Evolutionary conservation across 1,140 invertebrate genomes (phyloP).

Genomic region (Glossosoma conforme): DNA sequence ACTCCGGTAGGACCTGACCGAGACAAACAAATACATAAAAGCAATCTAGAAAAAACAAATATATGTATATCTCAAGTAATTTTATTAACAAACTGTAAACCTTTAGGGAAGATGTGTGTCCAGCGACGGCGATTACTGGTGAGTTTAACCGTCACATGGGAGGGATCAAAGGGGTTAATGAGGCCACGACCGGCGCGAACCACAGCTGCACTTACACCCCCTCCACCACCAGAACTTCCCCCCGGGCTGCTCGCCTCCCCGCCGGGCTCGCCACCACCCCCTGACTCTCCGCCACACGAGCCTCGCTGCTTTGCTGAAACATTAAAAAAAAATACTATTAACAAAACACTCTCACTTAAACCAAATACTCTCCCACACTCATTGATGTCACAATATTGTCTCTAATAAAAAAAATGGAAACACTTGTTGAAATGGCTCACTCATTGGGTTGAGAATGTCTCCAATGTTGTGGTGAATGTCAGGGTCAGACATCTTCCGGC

Average conservation of each 20-base stretch:
- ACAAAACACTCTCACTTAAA: not conserved
- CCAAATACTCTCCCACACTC: not conserved
- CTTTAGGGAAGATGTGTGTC: slow-evolving; percentile 98
- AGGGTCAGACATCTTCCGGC: slow-evolving; percentile 76
- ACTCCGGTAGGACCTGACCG: slow-evolving; percentile 75
- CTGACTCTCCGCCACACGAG: slow-evolving; percentile 4
- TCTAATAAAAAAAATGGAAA: not conserved
- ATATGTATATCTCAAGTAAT: not conserved
- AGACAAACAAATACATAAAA: not conserved
- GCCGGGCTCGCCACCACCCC: not conserved
- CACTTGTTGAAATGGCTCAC: slow-evolving; percentile 28
- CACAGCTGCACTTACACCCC: slow-evolving; percentile 46
- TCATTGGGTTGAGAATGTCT: slow-evolving; percentile 44
- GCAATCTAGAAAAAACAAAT: not conserved
- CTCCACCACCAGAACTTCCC: slow-evolving; percentile 4
- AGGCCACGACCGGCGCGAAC: slow-evolving; percentile 67
- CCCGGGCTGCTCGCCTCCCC: slow-evolving; percentile 4
- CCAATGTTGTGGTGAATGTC: slow-evolving; percentile 64
- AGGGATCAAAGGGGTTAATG: slow-evolving; percentile 97
- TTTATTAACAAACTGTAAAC: slow-evolving; percentile 39
- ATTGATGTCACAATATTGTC: not conserved
- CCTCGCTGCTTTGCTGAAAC: slow-evolving; percentile 14
- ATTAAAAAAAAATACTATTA: not conserved
- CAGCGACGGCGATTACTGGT: slow-evolving; percentile 94
- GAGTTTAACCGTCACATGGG: slow-evolving; percentile 92